Conservation (phyloP, 2,113 vertebrate genomes). For the Brachyhypopomus occidentalis region DNA sequence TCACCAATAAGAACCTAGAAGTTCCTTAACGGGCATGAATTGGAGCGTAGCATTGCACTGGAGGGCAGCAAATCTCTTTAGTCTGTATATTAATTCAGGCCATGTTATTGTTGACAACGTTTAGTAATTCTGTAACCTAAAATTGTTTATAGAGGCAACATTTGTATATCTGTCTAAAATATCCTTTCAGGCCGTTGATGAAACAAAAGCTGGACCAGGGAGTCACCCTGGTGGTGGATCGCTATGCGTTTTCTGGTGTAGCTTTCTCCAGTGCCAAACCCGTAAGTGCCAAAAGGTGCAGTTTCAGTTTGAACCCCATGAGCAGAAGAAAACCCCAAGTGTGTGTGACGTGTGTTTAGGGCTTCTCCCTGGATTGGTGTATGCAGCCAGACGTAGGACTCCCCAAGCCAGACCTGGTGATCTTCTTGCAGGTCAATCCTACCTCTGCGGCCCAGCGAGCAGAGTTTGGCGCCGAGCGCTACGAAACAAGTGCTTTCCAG, state of each 20-base stretch:
- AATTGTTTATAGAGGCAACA: neutral
- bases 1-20: no score
- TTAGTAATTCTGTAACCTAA: neutral
- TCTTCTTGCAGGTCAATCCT: constrained; percentile 84
- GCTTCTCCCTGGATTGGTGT: constrained; percentile 90
- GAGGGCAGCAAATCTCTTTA: no score
- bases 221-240: constrained; percentile 85
- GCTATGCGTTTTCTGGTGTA: constrained; percentile 94
- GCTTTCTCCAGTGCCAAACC: constrained; percentile 93
- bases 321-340: no score
- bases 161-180: neutral
- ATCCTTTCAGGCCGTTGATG: constrained; percentile 66
- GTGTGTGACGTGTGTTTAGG: constrained; percentile 66
- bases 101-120: no score
- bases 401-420: constrained; percentile 90
- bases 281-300: constrained; percentile 69
- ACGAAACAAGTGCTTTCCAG: constrained; percentile 84
- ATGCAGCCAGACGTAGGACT: constrained; percentile 87
- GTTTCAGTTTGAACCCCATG: neutral
- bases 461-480: constrained; percentile 84
- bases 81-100: no score
- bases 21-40: no score
- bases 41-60: no score
- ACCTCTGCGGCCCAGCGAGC: constrained; percentile 77
- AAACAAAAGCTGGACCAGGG: constrained; percentile 85